Evolutionary conservation across 2,797 vertebrate species (phyloP), one percentile per base, ranked within the genome.

Genomic region (Chloroceryle inda): DNA sequence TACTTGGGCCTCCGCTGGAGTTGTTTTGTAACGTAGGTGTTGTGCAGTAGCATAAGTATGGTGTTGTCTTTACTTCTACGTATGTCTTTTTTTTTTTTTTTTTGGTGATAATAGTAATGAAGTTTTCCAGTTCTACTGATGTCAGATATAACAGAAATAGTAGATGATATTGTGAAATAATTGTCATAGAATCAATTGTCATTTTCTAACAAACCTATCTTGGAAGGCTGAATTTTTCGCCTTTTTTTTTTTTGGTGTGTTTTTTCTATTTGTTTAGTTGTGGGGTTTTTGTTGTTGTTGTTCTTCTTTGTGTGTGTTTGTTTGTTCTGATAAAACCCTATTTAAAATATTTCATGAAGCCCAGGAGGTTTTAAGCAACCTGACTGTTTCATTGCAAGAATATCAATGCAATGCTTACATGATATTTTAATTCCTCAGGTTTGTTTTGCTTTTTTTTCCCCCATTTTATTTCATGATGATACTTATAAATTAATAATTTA

Each of bases 341-440:
- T 44, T 56, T 37, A 37, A 49, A 56, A 40, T 2, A 49, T 85
- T 89, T 83, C 5, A 53, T 9, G 14, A 67, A 74, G 9, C 8
- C 17, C 14, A n/a, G 29, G 4, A 1, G 0, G 0, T 66, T 73
- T 74, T 52, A 80, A 67, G 22, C 19, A 49, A 47, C 27, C 47
- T 76, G 17, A 38, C 11, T 2, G 1, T 13, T 76, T 18, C 0
- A 1, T 31, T 44, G 3, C 5, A 27, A 31, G n/a, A 62, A 27
- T 31, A 50, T 23, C 11, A 75, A 6, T 47, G 31, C 38, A 29
- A 10, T 7, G 49, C 13, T 19, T 68, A n/a, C 2, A 2, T 13
- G 45, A 11, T 3, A 24, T 49, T 85, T 73, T 18, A 19, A 72
- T 10, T 62, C 82, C 21, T 79, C 10, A 38, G 4, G 21, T 33